phyloP scores from a whole-genome alignment of 2,888 invertebrate species.

The Biston stratarius region DNA sequence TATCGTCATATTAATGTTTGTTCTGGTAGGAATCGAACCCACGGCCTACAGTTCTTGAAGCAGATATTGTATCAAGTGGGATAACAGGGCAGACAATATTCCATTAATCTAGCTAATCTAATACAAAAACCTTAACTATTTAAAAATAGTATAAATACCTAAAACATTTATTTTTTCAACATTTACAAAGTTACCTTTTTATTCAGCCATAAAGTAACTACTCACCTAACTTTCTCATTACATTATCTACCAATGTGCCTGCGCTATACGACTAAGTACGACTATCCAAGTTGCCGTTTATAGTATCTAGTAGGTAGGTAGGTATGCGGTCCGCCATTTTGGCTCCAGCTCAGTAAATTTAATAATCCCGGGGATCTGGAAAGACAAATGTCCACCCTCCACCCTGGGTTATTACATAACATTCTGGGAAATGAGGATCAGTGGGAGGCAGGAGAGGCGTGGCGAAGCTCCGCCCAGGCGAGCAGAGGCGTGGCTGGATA shows the following conservation, averaged over 20 bases:
- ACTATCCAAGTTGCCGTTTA: background rate
- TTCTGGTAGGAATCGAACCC: too few species aligned
- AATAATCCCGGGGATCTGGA: conserved; percentile 71
- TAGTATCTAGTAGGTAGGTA: background rate
- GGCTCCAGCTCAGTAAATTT: conserved; percentile 66
- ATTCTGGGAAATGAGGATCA: conserved; percentile 37
- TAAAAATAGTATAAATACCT: too few species aligned
- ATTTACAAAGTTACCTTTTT: too few species aligned
- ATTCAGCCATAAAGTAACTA: too few species aligned
- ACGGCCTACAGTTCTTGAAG: too few species aligned
- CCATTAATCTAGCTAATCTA: too few species aligned
- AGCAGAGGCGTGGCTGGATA: conserved; percentile 36
- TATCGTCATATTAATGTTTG: too few species aligned
- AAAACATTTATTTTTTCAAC: too few species aligned
- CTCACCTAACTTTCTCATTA: too few species aligned
- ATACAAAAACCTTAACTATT: too few species aligned
- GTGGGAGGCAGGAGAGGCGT: conserved; percentile 48
- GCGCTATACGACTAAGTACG: background rate
- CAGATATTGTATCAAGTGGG: too few species aligned
- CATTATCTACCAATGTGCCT: background rate
- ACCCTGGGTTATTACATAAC: conserved; percentile 57
- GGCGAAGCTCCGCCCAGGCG: conserved; percentile 35
- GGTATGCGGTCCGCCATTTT: conserved; percentile 60
- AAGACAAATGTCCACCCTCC: conserved; percentile 75
- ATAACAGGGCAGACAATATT: too few species aligned